A percentile compares a stretch with the other conserved stretches of the same genome.
Conservation (phyloP, 35 echinoderm and acorn worm species). For the Apostichopus japonicus region DNA sequence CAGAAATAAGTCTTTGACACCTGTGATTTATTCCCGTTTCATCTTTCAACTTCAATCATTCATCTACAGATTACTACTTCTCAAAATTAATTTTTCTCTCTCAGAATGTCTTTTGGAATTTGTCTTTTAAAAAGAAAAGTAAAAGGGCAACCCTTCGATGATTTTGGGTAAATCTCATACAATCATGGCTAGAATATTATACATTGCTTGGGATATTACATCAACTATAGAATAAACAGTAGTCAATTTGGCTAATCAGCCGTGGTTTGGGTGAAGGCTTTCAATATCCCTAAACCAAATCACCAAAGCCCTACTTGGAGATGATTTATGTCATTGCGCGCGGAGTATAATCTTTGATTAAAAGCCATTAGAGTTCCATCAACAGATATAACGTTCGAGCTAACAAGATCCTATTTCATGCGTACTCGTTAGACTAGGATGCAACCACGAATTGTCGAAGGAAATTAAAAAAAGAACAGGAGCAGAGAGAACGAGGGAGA, state of each 20-base stretch:
- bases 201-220: slow-evolving; percentile 57
- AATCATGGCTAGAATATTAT: slow-evolving; percentile 53
- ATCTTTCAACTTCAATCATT: slow-evolving; percentile 59
- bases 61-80: slow-evolving; percentile 55
- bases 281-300: slow-evolving; percentile 45
- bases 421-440: slow-evolving; percentile 29
- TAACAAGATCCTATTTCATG: slow-evolving; percentile 69
- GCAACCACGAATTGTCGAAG: slow-evolving; percentile 61
- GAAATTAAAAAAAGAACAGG: slow-evolving; percentile 41
- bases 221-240: slow-evolving; percentile 64
- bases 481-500: neutral
- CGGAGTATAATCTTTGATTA: slow-evolving; percentile 62
- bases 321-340: slow-evolving; percentile 55
- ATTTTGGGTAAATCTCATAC: slow-evolving; percentile 53
- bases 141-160: slow-evolving; percentile 54
- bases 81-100: slow-evolving; percentile 66
- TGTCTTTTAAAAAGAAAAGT: neutral
- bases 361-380: slow-evolving; percentile 66
- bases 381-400: slow-evolving; percentile 34
- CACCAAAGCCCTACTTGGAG: slow-evolving; percentile 33
- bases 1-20: slow-evolving; percentile 21
- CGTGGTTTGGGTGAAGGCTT: slow-evolving; percentile 21
- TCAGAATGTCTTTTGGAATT: slow-evolving; percentile 67
- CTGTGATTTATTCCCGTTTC: slow-evolving; percentile 59
- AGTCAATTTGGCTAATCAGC: slow-evolving; percentile 63